phyloP scores from a whole-genome alignment of 2,888 invertebrate species.

The Ischnura elegans region DNA sequence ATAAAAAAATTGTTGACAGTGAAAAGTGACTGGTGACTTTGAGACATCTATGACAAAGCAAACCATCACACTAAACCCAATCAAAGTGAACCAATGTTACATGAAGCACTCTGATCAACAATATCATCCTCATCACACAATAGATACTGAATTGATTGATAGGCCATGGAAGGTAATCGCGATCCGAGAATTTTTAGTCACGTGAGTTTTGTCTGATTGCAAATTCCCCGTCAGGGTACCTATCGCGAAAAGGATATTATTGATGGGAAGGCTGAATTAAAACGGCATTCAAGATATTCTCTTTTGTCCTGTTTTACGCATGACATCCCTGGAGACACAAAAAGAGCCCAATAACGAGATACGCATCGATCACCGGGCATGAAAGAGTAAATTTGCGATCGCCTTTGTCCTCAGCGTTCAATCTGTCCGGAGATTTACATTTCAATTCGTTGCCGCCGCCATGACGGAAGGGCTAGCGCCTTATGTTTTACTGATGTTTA shows the following conservation, averaged over 20 bases:
- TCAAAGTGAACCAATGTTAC: too few relatives aligned
- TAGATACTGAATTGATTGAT: too few relatives aligned
- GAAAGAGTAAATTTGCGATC: neutral
- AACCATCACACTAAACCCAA: too few relatives aligned
- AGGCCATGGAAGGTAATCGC: too few relatives aligned
- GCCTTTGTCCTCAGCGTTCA: neutral
- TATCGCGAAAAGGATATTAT: neutral
- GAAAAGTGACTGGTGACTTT: too few relatives aligned
- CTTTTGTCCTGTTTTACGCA: neutral
- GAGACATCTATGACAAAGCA: too few relatives aligned
- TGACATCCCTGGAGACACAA: neutral
- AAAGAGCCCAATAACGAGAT: neutral
- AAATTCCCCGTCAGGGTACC: too few relatives aligned
- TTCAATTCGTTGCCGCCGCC: neutral
- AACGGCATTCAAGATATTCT: neutral
- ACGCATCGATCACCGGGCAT: neutral
- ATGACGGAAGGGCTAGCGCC: neutral
- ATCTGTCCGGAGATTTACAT: neutral
- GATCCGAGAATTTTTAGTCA: too few relatives aligned
- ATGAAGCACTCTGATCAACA: too few relatives aligned
- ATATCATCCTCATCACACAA: too few relatives aligned
- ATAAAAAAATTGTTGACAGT: too few relatives aligned
- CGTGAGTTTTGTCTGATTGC: too few relatives aligned
- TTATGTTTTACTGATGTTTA: neutral
- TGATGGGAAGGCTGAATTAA: neutral